Evolutionary conservation across 92 coral and sea anemone genomes (phyloP).

Genomic region (Porites rus): DNA sequence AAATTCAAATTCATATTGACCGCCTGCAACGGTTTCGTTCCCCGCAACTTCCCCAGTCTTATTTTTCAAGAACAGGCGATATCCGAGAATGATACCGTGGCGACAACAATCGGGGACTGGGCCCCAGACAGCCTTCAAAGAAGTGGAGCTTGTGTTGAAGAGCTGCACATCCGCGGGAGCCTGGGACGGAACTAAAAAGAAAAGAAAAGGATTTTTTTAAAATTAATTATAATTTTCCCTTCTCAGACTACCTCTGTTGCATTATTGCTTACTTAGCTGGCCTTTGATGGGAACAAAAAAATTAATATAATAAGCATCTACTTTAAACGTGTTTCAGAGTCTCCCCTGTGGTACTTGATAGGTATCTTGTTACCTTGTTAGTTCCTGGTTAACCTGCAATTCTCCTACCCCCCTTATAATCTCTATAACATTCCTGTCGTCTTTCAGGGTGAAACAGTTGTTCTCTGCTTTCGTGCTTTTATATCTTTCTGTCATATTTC

Average conservation of each 20-base stretch:
- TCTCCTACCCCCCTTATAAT: too few species aligned
- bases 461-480: too few species aligned
- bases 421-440: too few species aligned
- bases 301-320: too few species aligned
- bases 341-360: too few species aligned
- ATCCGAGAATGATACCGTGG: conserved; percentile 71
- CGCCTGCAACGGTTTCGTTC: conserved; percentile 19
- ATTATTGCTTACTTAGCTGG: too few species aligned
- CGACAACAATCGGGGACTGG: conserved; percentile 44
- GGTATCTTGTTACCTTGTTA: too few species aligned
- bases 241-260: not conserved
- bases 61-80: conserved; percentile 58
- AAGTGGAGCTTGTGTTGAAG: conserved; percentile 61
- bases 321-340: too few species aligned
- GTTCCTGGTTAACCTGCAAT: too few species aligned
- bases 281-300: too few species aligned
- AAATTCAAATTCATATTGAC: conserved; percentile 5
- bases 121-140: conserved; percentile 63
- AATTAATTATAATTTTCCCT: not conserved
- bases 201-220: not conserved
- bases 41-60: conserved; percentile 15
- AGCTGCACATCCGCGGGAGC: conserved; percentile 39
- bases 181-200: conserved; percentile 55
- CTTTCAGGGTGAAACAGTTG: too few species aligned
- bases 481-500: too few species aligned